These are phyloP conservation scores for Drosophila burlai DNA, from an alignment of 1,140 invertebrate genomes.

Conservation along the genomic window DNA sequence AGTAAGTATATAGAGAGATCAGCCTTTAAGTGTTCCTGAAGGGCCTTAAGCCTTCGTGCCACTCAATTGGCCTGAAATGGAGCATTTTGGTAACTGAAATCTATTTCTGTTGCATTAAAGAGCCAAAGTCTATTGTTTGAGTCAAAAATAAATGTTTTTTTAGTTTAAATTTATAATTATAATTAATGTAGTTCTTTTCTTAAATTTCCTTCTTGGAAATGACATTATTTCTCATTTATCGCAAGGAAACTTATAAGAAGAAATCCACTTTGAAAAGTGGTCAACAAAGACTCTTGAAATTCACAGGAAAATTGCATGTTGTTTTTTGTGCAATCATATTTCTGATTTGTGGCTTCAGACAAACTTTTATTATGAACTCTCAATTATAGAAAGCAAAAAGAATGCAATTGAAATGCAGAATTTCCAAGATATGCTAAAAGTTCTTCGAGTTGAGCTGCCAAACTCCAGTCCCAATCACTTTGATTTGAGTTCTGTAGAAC, in stretches of 20 bases:
- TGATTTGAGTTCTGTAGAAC: conserved; percentile 12
- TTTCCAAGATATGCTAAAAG: background rate
- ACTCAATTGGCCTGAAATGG: background rate
- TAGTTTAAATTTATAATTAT: background rate
- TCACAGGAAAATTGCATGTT: background rate
- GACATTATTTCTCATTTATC: background rate
- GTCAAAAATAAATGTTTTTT: background rate
- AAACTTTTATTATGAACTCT: background rate
- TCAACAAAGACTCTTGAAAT: background rate
- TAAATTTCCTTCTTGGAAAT: background rate
- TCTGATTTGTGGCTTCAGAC: background rate
- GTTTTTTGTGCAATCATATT: background rate
- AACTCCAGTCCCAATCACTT: conserved; percentile 1
- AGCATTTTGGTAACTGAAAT: background rate
- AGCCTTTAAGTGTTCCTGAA: conserved; percentile 28
- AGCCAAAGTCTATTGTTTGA: background rate
- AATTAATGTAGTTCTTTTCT: background rate
- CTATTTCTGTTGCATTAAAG: background rate
- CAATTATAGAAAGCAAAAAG: background rate
- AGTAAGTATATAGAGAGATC: conserved; percentile 31
- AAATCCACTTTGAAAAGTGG: background rate
- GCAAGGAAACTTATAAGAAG: background rate
- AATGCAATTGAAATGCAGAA: background rate
- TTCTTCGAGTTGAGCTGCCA: background rate
- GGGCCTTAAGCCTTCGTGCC: conserved; percentile 18